A percentile compares a stretch with the other conserved stretches of the same genome.
phyloP scores from a whole-genome alignment of 1,140 invertebrate genomes.

The Diabrotica undecimpunctata region DNA sequence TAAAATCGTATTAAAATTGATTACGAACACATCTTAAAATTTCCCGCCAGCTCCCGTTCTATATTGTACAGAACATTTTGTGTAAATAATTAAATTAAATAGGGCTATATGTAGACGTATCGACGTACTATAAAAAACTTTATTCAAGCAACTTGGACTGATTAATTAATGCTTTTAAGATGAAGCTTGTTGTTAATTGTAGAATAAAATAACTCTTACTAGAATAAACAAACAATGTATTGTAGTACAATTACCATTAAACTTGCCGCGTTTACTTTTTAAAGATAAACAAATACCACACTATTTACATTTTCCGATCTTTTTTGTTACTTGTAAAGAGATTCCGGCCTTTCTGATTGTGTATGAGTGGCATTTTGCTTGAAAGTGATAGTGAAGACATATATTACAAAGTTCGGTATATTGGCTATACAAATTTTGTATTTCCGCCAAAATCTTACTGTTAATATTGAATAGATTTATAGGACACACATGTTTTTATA shows the following conservation, averaged over 20 bases:
- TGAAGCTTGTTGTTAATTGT: conserved; percentile 28
- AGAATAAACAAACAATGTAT: conserved; percentile 13
- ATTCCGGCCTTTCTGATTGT: conserved; percentile 18
- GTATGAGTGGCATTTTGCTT: conserved; percentile 19
- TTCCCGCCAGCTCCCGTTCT: conserved; percentile 3
- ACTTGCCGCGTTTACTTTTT: conserved; percentile 29
- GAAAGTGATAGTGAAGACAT: conserved; percentile 9
- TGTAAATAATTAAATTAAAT: conserved; percentile 32
- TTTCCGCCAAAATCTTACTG: too few relatives aligned
- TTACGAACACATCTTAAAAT: neutral
- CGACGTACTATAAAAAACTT: conserved; percentile 24
- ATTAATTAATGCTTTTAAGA: conserved; percentile 37
- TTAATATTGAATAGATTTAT: too few relatives aligned
- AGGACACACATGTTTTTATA: too few relatives aligned
- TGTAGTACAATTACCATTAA: conserved; percentile 36
- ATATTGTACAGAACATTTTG: conserved; percentile 35
- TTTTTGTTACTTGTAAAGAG: conserved; percentile 10
- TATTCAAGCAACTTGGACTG: conserved; percentile 36
- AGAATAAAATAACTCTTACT: conserved; percentile 22
- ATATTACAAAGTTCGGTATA: conserved; percentile 26
- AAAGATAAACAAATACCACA: conserved; percentile 16
- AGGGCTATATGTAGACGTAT: conserved; percentile 33
- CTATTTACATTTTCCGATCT: conserved; percentile 24
- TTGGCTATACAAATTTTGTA: neutral
- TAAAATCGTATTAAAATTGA: too few relatives aligned